These are phyloP conservation scores for Rhinoraja longicauda DNA, from an alignment of 2,797 vertebrate species.

Conservation along the genomic window DNA sequence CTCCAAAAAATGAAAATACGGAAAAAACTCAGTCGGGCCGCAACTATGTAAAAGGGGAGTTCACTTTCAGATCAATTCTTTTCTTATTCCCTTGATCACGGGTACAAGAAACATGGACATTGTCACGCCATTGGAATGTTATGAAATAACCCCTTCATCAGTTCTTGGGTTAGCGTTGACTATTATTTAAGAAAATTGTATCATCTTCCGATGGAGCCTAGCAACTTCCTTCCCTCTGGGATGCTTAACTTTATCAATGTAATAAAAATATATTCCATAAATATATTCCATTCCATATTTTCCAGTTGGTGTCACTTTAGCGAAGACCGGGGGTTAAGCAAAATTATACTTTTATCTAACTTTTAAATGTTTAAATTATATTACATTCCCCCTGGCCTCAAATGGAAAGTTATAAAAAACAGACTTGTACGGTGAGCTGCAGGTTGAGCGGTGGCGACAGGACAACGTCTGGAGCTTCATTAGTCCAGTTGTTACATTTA, in stretches of 20 bases:
- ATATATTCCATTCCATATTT: too few species aligned
- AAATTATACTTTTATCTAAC: not conserved
- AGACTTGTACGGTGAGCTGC: not conserved
- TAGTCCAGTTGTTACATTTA: not conserved
- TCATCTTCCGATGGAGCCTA: not conserved
- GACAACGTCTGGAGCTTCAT: not conserved
- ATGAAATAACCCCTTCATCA: too few species aligned
- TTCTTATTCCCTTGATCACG: constrained; percentile 24
- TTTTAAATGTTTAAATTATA: too few species aligned
- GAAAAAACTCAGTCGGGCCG: too few species aligned
- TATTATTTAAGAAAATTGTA: not conserved
- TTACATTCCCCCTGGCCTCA: not conserved
- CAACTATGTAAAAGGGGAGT: too few species aligned
- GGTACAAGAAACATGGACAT: not conserved
- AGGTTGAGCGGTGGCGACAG: too few species aligned
- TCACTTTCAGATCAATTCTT: too few species aligned
- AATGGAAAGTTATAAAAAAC: not conserved
- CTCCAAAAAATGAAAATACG: not conserved
- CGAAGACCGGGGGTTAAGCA: not conserved
- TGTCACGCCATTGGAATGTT: too few species aligned
- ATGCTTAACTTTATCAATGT: too few species aligned
- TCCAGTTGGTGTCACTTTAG: too few species aligned
- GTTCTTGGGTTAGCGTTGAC: not conserved
- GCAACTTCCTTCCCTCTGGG: constrained; percentile 26
- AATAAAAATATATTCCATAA: too few species aligned